Conservation (phyloP, 2,888 invertebrate genomes). For the Drosophila mimetica region DNA sequence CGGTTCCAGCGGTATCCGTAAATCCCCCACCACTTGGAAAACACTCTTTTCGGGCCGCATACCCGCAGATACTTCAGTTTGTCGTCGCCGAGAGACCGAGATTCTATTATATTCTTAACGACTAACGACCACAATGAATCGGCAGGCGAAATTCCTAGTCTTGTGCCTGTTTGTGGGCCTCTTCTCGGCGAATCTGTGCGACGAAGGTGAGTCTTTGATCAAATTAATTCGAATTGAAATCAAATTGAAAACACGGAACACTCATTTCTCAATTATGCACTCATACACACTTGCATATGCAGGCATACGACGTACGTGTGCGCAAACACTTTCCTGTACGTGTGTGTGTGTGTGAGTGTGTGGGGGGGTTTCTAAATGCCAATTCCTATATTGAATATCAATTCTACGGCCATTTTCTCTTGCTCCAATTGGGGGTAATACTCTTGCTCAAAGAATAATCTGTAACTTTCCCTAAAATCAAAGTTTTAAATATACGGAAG, state of each 20-base stretch:
- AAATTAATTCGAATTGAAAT: conserved; percentile 6
- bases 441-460: neutral
- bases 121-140: conserved; percentile 69
- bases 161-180: conserved; percentile 77
- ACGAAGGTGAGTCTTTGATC: conserved; percentile 54
- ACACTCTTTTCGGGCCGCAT: conserved; percentile 29
- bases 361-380: conserved; percentile 19
- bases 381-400: conserved; percentile 32
- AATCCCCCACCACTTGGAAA: conserved; percentile 7
- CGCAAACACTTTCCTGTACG: conserved; percentile 22
- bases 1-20: conserved; percentile 18
- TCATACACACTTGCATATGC: conserved; percentile 7
- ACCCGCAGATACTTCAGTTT: conserved; percentile 45
- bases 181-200: conserved; percentile 57
- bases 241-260: conserved; percentile 7
- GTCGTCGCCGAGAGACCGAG: neutral
- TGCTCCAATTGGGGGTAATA: conserved; percentile 8
- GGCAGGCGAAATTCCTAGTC: conserved; percentile 69
- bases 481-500: neutral
- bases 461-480: neutral
- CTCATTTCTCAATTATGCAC: conserved; percentile 17
- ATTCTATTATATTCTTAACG: conserved; percentile 13
- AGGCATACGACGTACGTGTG: conserved; percentile 19
- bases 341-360: conserved; percentile 12
- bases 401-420: conserved; percentile 31